These are phyloP conservation scores for Scaptomyza hsui DNA, from an alignment of 1,140 invertebrate species.

Conservation along the genomic window DNA sequence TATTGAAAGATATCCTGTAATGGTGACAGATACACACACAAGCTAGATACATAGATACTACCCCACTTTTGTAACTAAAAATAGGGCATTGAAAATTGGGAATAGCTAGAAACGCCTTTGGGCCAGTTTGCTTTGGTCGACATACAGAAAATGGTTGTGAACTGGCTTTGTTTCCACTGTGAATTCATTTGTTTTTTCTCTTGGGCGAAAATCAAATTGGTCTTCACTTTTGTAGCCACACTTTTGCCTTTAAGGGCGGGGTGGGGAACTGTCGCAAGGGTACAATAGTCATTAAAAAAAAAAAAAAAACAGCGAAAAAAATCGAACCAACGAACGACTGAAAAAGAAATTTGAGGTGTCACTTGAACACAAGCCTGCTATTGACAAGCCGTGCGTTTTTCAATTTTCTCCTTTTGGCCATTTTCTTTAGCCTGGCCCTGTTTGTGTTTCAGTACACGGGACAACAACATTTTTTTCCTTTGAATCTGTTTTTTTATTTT, in stretches of 20 bases:
- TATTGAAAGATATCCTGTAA: neutral
- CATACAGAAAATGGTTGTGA: constrained; percentile 12
- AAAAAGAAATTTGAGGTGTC: constrained; percentile 50
- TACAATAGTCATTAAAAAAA: constrained; percentile 15
- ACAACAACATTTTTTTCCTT: constrained; percentile 30
- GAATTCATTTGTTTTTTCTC: constrained; percentile 32
- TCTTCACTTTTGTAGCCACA: constrained; percentile 14
- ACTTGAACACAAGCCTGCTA: constrained; percentile 37
- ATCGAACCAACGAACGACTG: constrained; percentile 4
- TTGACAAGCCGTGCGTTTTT: constrained; percentile 28
- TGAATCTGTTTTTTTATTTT: constrained; percentile 15
- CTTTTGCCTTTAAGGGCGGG: neutral
- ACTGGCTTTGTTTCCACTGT: constrained; percentile 22
- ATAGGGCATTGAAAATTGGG: neutral
- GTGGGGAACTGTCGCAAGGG: neutral
- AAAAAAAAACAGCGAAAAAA: constrained; percentile 5
- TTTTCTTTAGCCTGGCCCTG: constrained; percentile 27
- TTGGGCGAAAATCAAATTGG: constrained; percentile 27
- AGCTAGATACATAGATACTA: too few relatives aligned
- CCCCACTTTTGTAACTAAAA: too few relatives aligned
- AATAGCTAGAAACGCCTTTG: constrained; percentile 1
- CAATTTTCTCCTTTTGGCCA: constrained; percentile 15
- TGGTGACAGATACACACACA: neutral
- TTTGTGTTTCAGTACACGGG: constrained; percentile 25
- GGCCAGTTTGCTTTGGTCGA: constrained; percentile 17